Conservation (phyloP, 2,113 vertebrate genomes). For the Scopus umbretta region DNA sequence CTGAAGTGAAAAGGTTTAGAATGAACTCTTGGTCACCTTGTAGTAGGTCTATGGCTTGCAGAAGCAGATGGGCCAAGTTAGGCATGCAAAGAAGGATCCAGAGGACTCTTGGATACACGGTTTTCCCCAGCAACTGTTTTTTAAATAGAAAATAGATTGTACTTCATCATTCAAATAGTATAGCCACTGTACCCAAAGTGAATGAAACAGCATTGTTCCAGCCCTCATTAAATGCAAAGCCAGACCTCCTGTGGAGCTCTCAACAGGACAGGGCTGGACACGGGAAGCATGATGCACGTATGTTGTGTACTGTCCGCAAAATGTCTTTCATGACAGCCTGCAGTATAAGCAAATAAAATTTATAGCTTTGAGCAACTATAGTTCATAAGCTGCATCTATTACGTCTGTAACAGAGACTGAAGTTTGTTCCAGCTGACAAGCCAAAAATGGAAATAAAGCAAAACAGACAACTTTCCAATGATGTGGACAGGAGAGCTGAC, state of each 20-base stretch:
- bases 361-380: constrained; percentile 44
- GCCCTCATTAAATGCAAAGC: background rate
- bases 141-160: constrained; percentile 12
- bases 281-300: background rate
- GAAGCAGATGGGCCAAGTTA: constrained; percentile 1
- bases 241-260: background rate
- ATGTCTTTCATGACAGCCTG: background rate
- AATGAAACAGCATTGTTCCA: background rate
- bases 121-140: background rate
- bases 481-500: constrained; percentile 45
- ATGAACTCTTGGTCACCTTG: background rate
- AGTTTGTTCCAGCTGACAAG: constrained; percentile 42
- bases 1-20: background rate
- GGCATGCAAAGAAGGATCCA: constrained; percentile 23
- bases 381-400: constrained; percentile 33
- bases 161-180: constrained; percentile 7
- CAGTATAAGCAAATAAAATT: constrained; percentile 54
- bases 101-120: background rate
- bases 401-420: constrained; percentile 19
- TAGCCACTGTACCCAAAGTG: background rate
- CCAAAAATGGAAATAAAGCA: constrained; percentile 32
- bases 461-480: constrained; percentile 13
- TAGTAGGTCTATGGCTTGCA: constrained; percentile 5
- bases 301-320: background rate
- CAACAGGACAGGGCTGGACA: background rate